phyloP scores from a whole-genome alignment of 1,140 invertebrate genomes.

The Belonocnema kinseyi region DNA sequence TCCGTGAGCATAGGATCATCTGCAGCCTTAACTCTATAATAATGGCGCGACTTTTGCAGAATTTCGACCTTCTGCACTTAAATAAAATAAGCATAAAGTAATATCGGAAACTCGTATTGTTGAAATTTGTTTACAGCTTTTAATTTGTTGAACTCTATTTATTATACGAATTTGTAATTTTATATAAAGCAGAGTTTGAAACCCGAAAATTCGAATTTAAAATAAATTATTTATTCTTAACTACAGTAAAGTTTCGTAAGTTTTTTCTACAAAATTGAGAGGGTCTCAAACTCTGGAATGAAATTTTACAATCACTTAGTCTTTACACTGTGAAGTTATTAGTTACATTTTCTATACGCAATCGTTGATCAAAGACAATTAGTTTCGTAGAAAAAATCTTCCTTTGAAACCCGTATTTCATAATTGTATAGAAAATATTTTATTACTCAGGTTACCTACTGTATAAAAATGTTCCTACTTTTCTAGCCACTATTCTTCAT shows the following conservation, averaged over 20 bases:
- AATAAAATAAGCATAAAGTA: neutral
- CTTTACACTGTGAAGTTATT: no score
- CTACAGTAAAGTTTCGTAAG: neutral
- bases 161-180: neutral
- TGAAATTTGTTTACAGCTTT: neutral
- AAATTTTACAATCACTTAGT: no score
- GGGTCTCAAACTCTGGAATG: neutral
- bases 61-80: constrained; percentile 10
- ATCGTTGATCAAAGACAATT: neutral
- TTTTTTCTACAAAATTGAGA: neutral
- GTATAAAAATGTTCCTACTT: constrained; percentile 23
- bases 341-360: no score
- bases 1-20: neutral
- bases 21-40: neutral
- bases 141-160: constrained; percentile 3
- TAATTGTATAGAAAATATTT: constrained; percentile 8
- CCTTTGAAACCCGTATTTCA: neutral
- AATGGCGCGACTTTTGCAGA: neutral
- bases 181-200: constrained; percentile 1
- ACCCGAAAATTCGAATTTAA: neutral
- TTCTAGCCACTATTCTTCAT: neutral
- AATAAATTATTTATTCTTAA: neutral
- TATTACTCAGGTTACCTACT: neutral
- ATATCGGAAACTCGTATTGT: neutral
- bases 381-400: neutral